phyloP scores from a whole-genome alignment of 2,888 invertebrate genomes.

The Malthinus flaveolus region DNA sequence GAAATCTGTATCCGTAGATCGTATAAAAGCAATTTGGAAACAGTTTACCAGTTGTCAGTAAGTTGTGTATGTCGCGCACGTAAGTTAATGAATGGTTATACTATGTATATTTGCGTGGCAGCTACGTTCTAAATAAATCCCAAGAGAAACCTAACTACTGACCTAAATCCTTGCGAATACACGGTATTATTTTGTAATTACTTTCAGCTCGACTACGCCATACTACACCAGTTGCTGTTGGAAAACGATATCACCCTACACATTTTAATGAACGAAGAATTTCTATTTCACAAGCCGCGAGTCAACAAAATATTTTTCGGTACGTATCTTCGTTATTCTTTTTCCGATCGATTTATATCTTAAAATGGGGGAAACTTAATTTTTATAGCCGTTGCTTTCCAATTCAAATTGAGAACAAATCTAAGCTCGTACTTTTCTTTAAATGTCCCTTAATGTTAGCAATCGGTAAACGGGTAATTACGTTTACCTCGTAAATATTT shows the following conservation, averaged over 20 bases:
- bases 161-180: conserved; percentile 28
- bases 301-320: conserved; percentile 77
- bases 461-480: conserved; percentile 24
- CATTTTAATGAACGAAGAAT: conserved; percentile 81
- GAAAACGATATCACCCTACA: conserved; percentile 83
- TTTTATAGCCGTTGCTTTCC: conserved; percentile 37
- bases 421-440: conserved; percentile 23
- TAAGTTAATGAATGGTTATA: conserved; percentile 38
- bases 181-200: conserved; percentile 36
- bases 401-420: conserved; percentile 37
- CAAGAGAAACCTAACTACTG: conserved; percentile 33
- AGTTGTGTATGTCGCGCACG: conserved; percentile 39
- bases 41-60: conserved; percentile 42
- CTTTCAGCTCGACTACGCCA: conserved; percentile 77
- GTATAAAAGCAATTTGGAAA: conserved; percentile 39
- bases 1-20: conserved; percentile 37
- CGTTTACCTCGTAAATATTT: conserved; percentile 31
- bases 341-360: conserved; percentile 2
- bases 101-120: conserved; percentile 37
- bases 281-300: conserved; percentile 72
- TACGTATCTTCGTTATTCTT: conserved; percentile 48
- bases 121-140: conserved; percentile 34
- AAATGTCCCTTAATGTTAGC: conserved; percentile 28
- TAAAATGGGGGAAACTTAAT: conserved; percentile 35
- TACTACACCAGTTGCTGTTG: conserved; percentile 77